These are phyloP conservation scores for Oryzias curvinotus DNA, from an alignment of 2,113 vertebrate genomes.

Conservation along the genomic window DNA sequence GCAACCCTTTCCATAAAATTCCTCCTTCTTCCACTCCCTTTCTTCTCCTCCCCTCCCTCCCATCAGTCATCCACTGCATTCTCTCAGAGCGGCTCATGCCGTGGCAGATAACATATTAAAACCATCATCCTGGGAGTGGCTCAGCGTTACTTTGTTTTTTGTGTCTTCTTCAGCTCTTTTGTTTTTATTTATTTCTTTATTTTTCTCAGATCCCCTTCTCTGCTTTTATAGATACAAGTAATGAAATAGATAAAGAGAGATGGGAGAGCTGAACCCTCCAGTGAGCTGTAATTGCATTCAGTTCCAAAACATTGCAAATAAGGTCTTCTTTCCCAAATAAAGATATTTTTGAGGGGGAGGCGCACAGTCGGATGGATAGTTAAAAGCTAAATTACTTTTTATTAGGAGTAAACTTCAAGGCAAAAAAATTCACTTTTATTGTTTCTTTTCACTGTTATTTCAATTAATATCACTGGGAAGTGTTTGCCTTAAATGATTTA, in stretches of 20 bases:
- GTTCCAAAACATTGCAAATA: neutral
- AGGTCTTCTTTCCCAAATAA: no score
- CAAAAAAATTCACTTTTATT: no score
- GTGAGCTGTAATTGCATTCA: neutral
- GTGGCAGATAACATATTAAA: conserved; percentile 66
- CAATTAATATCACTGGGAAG: no score
- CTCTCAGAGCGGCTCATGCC: conserved; percentile 33
- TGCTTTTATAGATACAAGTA: neutral
- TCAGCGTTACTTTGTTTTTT: conserved; percentile 49
- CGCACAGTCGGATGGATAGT: no score
- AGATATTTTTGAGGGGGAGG: no score
- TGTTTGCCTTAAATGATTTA: no score
- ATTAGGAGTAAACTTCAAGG: no score
- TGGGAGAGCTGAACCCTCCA: neutral
- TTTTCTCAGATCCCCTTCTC: neutral
- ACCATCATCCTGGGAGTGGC: conserved; percentile 60
- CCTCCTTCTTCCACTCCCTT: conserved; percentile 4
- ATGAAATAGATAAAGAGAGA: neutral
- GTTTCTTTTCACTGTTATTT: no score
- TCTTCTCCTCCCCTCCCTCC: conserved; percentile 17
- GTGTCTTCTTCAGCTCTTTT: conserved; percentile 18
- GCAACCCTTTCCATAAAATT: conserved; percentile 17
- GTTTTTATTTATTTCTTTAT: neutral
- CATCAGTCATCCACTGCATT: conserved; percentile 44
- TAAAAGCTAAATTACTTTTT: no score